Conservation (phyloP, 2,113 vertebrate species). For the Halichoerus grypus region DNA sequence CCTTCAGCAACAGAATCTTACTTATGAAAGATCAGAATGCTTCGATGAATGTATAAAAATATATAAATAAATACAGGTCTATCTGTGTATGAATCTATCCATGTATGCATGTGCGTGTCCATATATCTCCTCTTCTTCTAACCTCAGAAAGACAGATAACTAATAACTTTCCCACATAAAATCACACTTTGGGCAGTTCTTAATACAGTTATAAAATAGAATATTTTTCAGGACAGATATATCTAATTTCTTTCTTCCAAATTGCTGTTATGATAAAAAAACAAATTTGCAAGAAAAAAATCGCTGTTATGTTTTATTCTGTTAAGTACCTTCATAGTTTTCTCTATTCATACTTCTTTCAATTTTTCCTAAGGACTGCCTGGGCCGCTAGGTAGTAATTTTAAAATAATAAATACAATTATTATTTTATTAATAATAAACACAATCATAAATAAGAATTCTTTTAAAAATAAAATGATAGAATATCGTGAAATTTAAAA, state of each 20-base stretch:
- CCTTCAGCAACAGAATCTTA: not conserved
- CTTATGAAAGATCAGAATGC: not conserved
- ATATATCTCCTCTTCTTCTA: not conserved
- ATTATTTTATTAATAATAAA: not conserved
- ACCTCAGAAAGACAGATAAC: not conserved
- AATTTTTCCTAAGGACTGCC: not conserved
- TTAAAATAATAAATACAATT: not conserved
- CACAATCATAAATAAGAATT: not conserved
- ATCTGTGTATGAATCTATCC: too few species aligned
- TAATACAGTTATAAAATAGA: slow-evolving; percentile 9
- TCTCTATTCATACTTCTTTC: not conserved
- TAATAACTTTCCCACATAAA: not conserved
- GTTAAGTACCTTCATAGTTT: not conserved
- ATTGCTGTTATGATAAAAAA: not conserved
- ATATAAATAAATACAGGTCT: not conserved
- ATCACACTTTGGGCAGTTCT: not conserved
- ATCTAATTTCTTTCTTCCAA: not conserved
- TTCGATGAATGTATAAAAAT: not conserved
- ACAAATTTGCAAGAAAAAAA: not conserved
- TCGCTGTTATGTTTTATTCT: not conserved
- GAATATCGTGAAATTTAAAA: not conserved
- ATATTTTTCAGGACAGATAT: not conserved
- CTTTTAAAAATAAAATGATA: not conserved
- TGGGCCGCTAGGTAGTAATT: not conserved
- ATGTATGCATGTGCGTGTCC: rapidly evolving